Evolutionary conservation across 2,888 invertebrate species (phyloP), one percentile per base, ranked within the genome.

Genomic region (Coenonympha arcania): DNA sequence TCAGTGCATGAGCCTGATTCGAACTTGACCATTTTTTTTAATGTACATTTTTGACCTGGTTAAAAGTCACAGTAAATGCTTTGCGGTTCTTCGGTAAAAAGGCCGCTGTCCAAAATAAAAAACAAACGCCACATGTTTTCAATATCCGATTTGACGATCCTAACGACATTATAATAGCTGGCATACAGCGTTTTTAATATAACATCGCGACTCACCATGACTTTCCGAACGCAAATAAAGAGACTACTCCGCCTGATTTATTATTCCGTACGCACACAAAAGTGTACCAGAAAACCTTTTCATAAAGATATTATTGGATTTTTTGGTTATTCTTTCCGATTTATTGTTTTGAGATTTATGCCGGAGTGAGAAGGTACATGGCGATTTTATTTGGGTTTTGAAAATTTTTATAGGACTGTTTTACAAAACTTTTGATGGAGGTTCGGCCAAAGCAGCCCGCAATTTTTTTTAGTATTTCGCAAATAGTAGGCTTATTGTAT

Each of bases 91-190:
- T n/a, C n/a, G n/a, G n/a, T n/a, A n/a, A n/a, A n/a, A n/a, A n/a
- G n/a, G n/a, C n/a, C n/a, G n/a, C n/a, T n/a, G n/a, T n/a, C 6
- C 20, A 20, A 31, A 31, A 43, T 31, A 30, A 13, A 13, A 44
- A 44, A 44, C 34, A 44, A 6, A 34, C 34, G 46, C 50, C 48
- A 49, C 39, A 43, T 51, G 33, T 36, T 44, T 33, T 19, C 41
- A 33, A 48, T 48, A 48, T 33, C 40, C 48, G 41, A 41, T 41
- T 48, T 48, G 41, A 41, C 40, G 41, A 26, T 34, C 48, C 41
- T 48, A 48, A 47, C 39, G 46, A 39, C 39, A 5, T 37, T 47
- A 47, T 47, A 47, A 48, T 40, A 48, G 48, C 41, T 18, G 41
- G 41, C 34, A 40, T 34, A 34, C 31, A 34, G 39, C 33, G 33